These are phyloP conservation scores for Mellilla xanthometata DNA, from an alignment of 2,888 invertebrate genomes.

Conservation along the genomic window DNA sequence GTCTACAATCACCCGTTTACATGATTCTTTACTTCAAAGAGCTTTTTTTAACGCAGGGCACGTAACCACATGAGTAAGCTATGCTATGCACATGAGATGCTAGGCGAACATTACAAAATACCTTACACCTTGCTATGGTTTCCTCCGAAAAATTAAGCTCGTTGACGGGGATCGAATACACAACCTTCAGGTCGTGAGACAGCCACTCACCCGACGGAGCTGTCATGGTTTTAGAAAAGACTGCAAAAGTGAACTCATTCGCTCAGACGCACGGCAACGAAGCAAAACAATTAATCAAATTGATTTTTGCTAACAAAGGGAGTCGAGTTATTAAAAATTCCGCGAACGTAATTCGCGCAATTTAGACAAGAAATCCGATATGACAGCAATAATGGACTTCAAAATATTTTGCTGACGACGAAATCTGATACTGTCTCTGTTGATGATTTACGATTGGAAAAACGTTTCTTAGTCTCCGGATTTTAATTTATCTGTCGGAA, in stretches of 20 bases:
- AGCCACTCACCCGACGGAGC: too few species aligned
- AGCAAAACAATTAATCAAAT: constrained; percentile 29
- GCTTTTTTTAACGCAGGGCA: too few species aligned
- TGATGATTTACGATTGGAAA: constrained; percentile 3
- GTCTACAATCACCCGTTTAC: too few species aligned
- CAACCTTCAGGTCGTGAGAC: too few species aligned
- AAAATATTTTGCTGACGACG: constrained; percentile 9
- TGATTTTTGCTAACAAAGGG: constrained; percentile 25
- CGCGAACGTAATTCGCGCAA: constrained; percentile 23
- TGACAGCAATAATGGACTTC: constrained; percentile 18
- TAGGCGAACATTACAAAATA: too few species aligned
- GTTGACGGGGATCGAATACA: too few species aligned
- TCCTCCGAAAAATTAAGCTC: too few species aligned
- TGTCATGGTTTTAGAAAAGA: too few species aligned
- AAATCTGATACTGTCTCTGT: constrained; percentile 7
- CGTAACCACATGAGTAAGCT: too few species aligned
- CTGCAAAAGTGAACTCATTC: background rate
- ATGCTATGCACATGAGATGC: too few species aligned
- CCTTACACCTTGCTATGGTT: too few species aligned
- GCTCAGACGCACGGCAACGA: constrained; percentile 1
- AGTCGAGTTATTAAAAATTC: constrained; percentile 32
- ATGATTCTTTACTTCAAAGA: too few species aligned
- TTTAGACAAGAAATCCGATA: constrained; percentile 20
- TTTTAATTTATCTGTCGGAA: background rate
- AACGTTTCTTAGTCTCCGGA: background rate